These are phyloP conservation scores for Caerostris darwini DNA, from an alignment of 1,140 invertebrate species.

Conservation along the genomic window DNA sequence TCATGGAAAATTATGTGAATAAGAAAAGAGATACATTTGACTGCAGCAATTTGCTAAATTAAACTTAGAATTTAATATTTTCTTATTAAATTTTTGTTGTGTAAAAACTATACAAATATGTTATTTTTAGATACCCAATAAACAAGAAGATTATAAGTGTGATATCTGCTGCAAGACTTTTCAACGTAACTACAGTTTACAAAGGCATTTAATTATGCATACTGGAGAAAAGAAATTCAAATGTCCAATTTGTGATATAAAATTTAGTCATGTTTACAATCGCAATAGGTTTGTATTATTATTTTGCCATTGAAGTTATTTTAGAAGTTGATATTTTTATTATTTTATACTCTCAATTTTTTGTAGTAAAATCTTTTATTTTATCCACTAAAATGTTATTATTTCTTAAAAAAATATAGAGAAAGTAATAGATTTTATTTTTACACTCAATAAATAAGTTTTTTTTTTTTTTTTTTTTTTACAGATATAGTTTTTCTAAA, in stretches of 20 bases:
- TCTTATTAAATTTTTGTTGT: too few relatives aligned
- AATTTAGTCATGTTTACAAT: constrained; percentile 82
- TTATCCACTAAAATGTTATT: too few relatives aligned
- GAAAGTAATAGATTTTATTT: too few relatives aligned
- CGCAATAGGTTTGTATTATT: constrained; percentile 79
- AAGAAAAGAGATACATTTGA: too few relatives aligned
- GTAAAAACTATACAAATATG: too few relatives aligned
- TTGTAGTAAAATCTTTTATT: background rate
- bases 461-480: too few relatives aligned
- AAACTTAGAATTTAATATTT: too few relatives aligned
- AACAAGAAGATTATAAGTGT: constrained; percentile 78
- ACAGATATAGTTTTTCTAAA: too few relatives aligned
- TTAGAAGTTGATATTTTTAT: background rate
- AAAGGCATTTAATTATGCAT: constrained; percentile 82
- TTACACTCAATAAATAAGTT: too few relatives aligned
- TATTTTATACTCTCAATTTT: background rate
- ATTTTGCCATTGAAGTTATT: background rate
- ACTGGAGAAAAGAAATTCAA: constrained; percentile 82
- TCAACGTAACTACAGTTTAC: constrained; percentile 82
- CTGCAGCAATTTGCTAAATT: too few relatives aligned
- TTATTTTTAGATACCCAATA: constrained; percentile 69
- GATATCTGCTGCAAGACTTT: constrained; percentile 82
- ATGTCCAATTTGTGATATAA: constrained; percentile 82
- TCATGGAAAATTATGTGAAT: too few relatives aligned
- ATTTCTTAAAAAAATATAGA: too few relatives aligned